Conservation (phyloP, 2,888 invertebrate genomes). For the Andrena haemorrhoa region DNA sequence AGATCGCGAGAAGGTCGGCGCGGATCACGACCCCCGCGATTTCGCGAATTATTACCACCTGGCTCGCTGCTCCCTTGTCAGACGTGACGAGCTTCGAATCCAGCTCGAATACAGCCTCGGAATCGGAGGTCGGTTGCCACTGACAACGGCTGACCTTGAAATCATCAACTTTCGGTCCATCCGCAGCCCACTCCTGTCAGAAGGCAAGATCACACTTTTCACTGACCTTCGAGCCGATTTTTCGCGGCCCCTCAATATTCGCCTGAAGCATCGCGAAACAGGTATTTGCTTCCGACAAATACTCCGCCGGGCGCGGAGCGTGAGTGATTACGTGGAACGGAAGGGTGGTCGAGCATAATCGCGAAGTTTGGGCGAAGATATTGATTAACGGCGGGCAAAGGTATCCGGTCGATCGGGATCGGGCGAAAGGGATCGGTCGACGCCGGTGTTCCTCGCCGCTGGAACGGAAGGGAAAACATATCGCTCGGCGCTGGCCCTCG, state of each 20-base stretch:
- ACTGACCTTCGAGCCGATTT: not conserved
- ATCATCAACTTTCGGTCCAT: not conserved
- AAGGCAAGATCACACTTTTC: not conserved
- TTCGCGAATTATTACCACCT: constrained; percentile 66
- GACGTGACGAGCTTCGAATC: constrained; percentile 42
- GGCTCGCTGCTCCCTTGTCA: constrained; percentile 40
- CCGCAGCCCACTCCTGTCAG: too few relatives aligned
- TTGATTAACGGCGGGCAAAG: constrained; percentile 49
- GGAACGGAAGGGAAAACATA: constrained; percentile 57
- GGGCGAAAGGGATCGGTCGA: constrained; percentile 49
- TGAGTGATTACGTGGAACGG: not conserved
- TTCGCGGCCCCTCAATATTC: not conserved
- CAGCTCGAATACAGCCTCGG: not conserved
- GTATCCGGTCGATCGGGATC: constrained; percentile 59
- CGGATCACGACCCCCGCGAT: constrained; percentile 59
- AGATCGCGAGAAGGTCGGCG: constrained; percentile 50
- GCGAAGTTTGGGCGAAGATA: constrained; percentile 36
- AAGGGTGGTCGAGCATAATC: constrained; percentile 2
- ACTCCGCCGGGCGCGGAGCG: not conserved
- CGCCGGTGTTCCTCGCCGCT: constrained; percentile 44
- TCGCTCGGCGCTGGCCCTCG: constrained; percentile 38
- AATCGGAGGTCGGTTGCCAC: not conserved
- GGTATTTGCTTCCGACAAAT: not conserved
- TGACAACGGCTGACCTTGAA: not conserved
- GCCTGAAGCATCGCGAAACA: not conserved